Conservation (phyloP, 2,113 vertebrate genomes). For the Notarius lentiginosus region DNA sequence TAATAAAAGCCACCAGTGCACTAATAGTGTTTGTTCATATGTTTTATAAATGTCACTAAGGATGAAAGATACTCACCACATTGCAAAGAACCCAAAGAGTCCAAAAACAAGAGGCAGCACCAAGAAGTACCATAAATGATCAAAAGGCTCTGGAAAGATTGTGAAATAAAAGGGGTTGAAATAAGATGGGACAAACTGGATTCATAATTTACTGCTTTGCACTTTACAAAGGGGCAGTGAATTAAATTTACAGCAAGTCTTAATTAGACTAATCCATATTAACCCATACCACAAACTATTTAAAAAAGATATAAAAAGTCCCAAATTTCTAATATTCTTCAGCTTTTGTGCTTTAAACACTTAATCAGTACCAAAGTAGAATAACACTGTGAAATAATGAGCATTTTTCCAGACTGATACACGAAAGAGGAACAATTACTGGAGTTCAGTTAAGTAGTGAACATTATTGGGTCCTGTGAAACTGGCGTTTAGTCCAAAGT, state of each 20-base stretch:
- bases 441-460: background rate
- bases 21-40: background rate
- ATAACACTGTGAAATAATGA: background rate
- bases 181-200: background rate
- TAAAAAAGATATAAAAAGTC: background rate
- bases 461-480: background rate
- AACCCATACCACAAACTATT: background rate
- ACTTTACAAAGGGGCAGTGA: background rate
- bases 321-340: too few relatives aligned
- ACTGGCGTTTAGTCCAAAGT: background rate
- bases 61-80: conserved; percentile 45
- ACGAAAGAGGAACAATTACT: background rate
- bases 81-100: conserved; percentile 29
- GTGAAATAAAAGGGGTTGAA: background rate
- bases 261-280: background rate
- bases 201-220: background rate
- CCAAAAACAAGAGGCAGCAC: conserved; percentile 10
- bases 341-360: background rate
- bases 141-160: background rate
- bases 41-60: background rate
- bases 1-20: background rate
- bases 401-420: background rate
- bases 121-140: background rate
- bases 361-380: background rate
- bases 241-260: background rate